Percentiles rank a stretch among this genome's conserved stretches.
Evolutionary conservation across 2,888 invertebrate genomes (phyloP).

Genomic region (Smittia sp.): DNA sequence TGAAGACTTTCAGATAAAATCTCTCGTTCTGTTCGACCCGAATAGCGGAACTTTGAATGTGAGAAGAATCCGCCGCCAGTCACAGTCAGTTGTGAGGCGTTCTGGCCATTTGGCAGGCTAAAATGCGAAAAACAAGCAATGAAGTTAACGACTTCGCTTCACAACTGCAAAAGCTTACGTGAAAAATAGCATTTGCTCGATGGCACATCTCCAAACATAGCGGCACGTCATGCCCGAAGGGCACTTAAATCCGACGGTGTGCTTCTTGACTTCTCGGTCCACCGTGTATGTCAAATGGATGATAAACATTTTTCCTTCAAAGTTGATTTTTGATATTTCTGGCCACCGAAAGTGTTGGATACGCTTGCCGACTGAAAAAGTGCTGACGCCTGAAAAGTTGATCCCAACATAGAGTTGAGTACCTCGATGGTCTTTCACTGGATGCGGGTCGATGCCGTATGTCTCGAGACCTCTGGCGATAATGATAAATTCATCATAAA

Average conservation of each 20-base stretch:
- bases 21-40: conserved; percentile 88
- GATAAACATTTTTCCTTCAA: conserved; percentile 97
- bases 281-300: conserved; percentile 89
- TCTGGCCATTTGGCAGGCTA: conserved; percentile 82
- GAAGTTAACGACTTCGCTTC: conserved; percentile 15
- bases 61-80: conserved; percentile 90
- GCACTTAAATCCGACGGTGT: conserved; percentile 94
- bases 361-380: conserved; percentile 89
- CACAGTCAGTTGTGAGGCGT: conserved; percentile 78
- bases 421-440: conserved; percentile 95
- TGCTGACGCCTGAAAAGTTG: conserved; percentile 91
- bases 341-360: conserved; percentile 95
- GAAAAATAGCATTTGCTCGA: conserved; percentile 97
- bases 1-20: conserved; percentile 78
- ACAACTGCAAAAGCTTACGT: conserved; percentile 66
- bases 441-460: conserved; percentile 96
- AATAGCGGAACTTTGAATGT: conserved; percentile 90
- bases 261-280: conserved; percentile 70
- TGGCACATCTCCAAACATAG: conserved; percentile 95
- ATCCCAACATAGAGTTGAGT: conserved; percentile 91
- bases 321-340: conserved; percentile 94
- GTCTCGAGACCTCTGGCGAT: conserved; percentile 91
- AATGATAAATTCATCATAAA: conserved; percentile 86
- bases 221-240: conserved; percentile 87
- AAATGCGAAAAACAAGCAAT: conserved; percentile 21